Evolutionary conservation across 2,113 vertebrate genomes (phyloP), one percentile per base, ranked within the genome.

Genomic region (Psettodes erumei): DNA sequence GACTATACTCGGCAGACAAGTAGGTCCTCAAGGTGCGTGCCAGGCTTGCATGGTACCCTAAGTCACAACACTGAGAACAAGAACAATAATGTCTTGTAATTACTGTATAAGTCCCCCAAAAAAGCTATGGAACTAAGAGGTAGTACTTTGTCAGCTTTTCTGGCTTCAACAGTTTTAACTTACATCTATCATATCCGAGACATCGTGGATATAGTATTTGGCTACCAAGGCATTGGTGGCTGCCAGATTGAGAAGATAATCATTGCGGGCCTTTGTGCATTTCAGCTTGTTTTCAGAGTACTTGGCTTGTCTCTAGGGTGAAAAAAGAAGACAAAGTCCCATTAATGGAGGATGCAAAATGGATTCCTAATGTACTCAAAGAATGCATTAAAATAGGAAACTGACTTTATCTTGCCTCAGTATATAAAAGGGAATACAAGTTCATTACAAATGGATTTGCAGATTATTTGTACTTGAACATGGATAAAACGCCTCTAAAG

Each of bases 241-340:
- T 2, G 96, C 94, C 87, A 99, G 94, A 88, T 97, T 99, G 86
- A 99, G 94, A 84, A 99, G 93, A 91, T 98, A 99, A 91, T 99
- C 98, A 0, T 99, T 99, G 65, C 98, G 94, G 79, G 98, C 98
- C 74, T 99, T 99, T 4, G 97, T 99, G 77, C 97, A 99, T 87
- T 99, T 99, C 88, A 99, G 94, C 87, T 99, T 99, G 94, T 99
- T 99, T 86, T 99, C 98, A 3, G 95, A 99, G 61, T 99, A 99
- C 90, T 99, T 99, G 78, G 97, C 97, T 93, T 99, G 98, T 84
- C 97, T 97, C 97, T 99, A 87, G 69, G 87, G 83, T 80, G 73
- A 65, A 81, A 80, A 72, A 77, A 0, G 21, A 53, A 68, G 68
- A 67, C 5, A 83, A 15, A 40, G 33, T 85, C 69, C 19, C 74